Evolutionary conservation across 2,888 invertebrate genomes (phyloP).

Genomic region (Catocala sponsa): DNA sequence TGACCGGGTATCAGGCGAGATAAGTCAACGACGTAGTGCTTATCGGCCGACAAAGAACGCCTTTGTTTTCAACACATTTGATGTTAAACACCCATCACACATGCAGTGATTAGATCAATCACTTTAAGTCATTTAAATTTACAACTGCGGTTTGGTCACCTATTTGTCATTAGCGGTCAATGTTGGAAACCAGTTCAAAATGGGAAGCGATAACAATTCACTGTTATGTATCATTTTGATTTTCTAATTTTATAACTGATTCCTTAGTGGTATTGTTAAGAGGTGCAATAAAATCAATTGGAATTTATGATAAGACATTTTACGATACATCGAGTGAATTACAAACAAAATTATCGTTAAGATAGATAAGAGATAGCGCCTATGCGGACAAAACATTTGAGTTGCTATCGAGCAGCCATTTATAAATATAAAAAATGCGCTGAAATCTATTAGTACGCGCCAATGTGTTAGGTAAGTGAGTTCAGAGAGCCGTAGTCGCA

Average conservation of each 20-base stretch:
- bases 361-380: constrained; percentile 5
- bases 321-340: not conserved
- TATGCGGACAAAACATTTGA: not conserved
- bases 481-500: constrained; percentile 50
- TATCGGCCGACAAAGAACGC: constrained; percentile 81
- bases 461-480: not conserved
- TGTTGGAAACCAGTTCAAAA: constrained; percentile 11
- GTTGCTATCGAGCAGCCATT: not conserved
- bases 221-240: constrained; percentile 4
- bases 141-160: constrained; percentile 21
- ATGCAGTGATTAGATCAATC: constrained; percentile 77
- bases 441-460: not conserved
- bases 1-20: constrained; percentile 82
- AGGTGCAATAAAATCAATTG: constrained; percentile 13
- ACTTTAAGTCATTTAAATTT: constrained; percentile 42
- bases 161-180: constrained; percentile 19
- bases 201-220: constrained; percentile 18
- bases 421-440: not conserved
- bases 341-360: constrained; percentile 18
- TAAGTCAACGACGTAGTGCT: constrained; percentile 78
- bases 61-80: constrained; percentile 81
- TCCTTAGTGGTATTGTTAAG: too few species aligned
- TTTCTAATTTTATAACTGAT: too few species aligned
- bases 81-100: constrained; percentile 63
- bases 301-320: constrained; percentile 20